Evolutionary conservation across 1,140 invertebrate species (phyloP).

Genomic region (Brachionus manjavacas): DNA sequence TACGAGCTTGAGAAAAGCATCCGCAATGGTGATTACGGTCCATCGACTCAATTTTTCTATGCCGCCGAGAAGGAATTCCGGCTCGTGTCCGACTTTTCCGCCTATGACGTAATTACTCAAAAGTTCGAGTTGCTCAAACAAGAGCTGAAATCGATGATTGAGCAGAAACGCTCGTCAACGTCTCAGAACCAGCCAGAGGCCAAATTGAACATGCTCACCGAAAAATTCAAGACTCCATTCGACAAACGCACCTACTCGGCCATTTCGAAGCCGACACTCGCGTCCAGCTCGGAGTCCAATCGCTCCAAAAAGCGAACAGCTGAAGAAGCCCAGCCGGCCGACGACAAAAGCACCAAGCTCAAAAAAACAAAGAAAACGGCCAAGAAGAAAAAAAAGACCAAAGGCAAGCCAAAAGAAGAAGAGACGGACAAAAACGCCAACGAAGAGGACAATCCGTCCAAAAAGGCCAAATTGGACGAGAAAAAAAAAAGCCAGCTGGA

Average conservation of each 20-base stretch:
- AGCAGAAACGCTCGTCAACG: neutral
- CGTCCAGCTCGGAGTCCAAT: neutral
- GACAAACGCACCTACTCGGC: neutral
- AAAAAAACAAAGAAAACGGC: neutral
- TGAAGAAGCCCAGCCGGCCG: neutral
- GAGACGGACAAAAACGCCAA: neutral
- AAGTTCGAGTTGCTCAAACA: neutral
- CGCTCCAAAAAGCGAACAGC: neutral
- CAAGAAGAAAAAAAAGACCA: neutral
- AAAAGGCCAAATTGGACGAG: neutral
- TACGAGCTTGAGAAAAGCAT: neutral
- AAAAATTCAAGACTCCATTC: conserved; percentile 5
- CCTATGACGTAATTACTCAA: neutral
- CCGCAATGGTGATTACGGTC: neutral
- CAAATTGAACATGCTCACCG: neutral
- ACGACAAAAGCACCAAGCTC: neutral
- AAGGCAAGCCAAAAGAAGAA: neutral
- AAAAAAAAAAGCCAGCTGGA: neutral
- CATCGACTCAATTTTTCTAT: neutral
- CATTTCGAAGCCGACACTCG: neutral
- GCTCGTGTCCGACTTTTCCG: neutral
- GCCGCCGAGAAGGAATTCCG: neutral
- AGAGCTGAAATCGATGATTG: neutral
- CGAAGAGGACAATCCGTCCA: neutral
- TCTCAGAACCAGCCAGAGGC: neutral